Conservation (phyloP, 2,888 invertebrate genomes). For the Chymomyza procnemis region DNA sequence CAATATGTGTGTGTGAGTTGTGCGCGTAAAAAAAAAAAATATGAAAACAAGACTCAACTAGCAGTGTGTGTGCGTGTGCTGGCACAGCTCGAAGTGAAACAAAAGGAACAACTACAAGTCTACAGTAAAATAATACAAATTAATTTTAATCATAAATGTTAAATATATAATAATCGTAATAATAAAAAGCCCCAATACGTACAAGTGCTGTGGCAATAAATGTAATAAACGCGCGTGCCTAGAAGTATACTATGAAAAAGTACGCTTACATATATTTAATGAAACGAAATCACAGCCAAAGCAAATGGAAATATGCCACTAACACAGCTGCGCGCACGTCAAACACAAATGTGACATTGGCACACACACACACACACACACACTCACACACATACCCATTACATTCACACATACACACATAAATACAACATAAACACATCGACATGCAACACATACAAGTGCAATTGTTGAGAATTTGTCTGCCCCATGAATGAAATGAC, state of each 20-base stretch:
- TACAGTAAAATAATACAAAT: background rate
- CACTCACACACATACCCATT: constrained; percentile 13
- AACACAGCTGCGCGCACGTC: constrained; percentile 29
- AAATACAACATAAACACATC: constrained; percentile 11
- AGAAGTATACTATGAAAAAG: constrained; percentile 11
- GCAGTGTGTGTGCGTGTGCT: too few relatives aligned
- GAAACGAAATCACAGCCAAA: constrained; percentile 18
- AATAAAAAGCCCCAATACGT: constrained; percentile 40
- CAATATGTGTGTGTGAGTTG: background rate
- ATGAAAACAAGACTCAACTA: background rate
- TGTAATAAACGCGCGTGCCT: constrained; percentile 18
- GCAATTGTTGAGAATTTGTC: constrained; percentile 35
- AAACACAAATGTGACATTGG: constrained; percentile 58
- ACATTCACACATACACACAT: constrained; percentile 13
- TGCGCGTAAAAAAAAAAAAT: constrained; percentile 1
- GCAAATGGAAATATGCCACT: constrained; percentile 39
- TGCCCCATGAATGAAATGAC: constrained; percentile 74
- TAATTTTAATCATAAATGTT: background rate
- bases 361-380: constrained; percentile 35
- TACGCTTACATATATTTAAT: constrained; percentile 10
- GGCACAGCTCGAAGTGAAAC: background rate
- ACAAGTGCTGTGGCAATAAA: constrained; percentile 26
- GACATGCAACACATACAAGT: background rate
- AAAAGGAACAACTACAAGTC: constrained; percentile 1
- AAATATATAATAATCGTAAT: constrained; percentile 3